Evolutionary conservation across 2,797 vertebrate genomes (phyloP), one percentile per base, ranked within the genome.

Genomic region (Falco novaeseelandiae): DNA sequence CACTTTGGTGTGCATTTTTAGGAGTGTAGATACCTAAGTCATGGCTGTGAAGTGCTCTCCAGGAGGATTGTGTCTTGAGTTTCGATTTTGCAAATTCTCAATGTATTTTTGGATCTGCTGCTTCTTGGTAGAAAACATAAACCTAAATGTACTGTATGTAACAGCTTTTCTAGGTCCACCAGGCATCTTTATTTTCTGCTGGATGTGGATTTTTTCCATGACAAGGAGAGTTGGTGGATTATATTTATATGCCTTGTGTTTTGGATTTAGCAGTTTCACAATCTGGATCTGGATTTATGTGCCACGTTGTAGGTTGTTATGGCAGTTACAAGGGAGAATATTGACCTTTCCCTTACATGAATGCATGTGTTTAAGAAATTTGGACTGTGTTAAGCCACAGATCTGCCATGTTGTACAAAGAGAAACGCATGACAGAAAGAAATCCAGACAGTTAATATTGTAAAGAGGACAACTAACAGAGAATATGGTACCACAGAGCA

Each of bases 321-420:
- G 57, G 30, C 27, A 38, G 14, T 44, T 77, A 32, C 20, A n/a
- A 59, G 49, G 36, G 34, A 81, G 16, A 58, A 36, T 72, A 62
- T 36, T 63, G 55, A 73, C 22, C 22, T 79, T 84, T 73, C 14
- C 27, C 8, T 80, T 77, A 26, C 7, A 34, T 20, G 16, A 87
- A 76, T 48, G 29, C 17, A 1, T 27, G 49, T 13, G 10, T 66
- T 74, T 18, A 79, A 67, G 61, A 93, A 85, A 57, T 83, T 52
- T 0, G 0, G 38, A 36, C 32, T 29, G 1, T 46, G 22, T 9
- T 38, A 27, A 87, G 34, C 26, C 48, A 36, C 29, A 48, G n/a
- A 83, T 86, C 65, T 91, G 54, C 34, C 4, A 4, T 36, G 32
- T 82, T 25, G 7, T 61, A 38, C 4, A 5, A 0, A 66, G 54